Percentiles rank a stretch among this genome's conserved stretches.
These are phyloP conservation scores for Odontophorus gujanensis DNA, from an alignment of 2,113 vertebrate species.

Conservation along the genomic window DNA sequence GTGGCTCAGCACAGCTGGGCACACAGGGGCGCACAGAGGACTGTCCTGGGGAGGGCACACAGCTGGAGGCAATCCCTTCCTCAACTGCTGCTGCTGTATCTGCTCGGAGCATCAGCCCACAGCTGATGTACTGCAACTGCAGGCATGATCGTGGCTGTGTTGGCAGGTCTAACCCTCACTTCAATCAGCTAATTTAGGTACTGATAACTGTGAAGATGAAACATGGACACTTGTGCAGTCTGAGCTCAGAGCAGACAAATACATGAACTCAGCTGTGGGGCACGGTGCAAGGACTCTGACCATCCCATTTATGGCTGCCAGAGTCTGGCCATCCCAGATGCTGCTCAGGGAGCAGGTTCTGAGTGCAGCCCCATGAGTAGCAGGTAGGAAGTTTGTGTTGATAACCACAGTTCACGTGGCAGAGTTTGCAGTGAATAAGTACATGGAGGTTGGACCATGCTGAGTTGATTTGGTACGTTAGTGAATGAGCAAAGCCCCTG, in stretches of 20 bases:
- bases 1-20: background rate
- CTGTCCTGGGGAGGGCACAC: background rate
- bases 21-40: fast-evolving
- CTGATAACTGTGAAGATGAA: background rate
- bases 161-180: background rate
- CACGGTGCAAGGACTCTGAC: background rate
- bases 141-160: background rate
- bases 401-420: background rate
- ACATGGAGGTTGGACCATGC: background rate
- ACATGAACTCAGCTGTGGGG: background rate
- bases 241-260: background rate
- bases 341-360: background rate
- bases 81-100: background rate
- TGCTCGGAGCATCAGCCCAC: background rate
- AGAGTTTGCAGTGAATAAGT: background rate
- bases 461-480: background rate
- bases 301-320: background rate
- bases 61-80: background rate
- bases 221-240: background rate
- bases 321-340: background rate
- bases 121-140: background rate
- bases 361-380: background rate
- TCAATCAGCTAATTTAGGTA: background rate
- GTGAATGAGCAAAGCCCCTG: background rate
- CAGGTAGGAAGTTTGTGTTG: background rate